Evolutionary conservation across 2,113 vertebrate genomes (phyloP).

Genomic region (Aphyosemion australe): DNA sequence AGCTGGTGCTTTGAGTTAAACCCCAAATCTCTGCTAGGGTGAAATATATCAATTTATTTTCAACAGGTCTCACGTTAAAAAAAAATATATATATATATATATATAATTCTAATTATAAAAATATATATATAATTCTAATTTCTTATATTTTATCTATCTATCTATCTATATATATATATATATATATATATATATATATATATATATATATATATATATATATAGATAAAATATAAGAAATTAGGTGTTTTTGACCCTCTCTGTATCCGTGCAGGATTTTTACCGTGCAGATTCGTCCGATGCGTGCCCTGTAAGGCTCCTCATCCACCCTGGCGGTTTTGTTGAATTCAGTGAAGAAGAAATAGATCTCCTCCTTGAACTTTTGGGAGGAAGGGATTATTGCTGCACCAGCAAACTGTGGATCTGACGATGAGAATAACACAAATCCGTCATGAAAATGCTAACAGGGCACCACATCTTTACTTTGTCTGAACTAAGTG

Average conservation of each 20-base stretch:
- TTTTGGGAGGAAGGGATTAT: conserved; percentile 69
- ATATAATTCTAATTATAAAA: too few species aligned
- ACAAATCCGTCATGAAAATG: neutral
- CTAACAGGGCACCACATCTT: neutral
- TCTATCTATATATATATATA: too few species aligned
- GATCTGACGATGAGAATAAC: conserved; percentile 62
- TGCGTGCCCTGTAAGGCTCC: conserved; percentile 79
- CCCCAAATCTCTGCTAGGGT: too few species aligned
- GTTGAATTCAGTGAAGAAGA: conserved; percentile 85
- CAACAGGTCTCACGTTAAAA: too few species aligned
- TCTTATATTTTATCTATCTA: too few species aligned
- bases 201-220: too few species aligned
- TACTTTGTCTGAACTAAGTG: neutral
- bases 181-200: too few species aligned
- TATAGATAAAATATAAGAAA: too few species aligned
- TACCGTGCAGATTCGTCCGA: conserved; percentile 83
- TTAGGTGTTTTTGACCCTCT: too few species aligned
- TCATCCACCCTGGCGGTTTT: conserved; percentile 75
- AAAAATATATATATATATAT: too few species aligned
- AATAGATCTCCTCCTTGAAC: conserved; percentile 81
- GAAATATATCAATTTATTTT: too few species aligned
- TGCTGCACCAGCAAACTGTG: conserved; percentile 81
- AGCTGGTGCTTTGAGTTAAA: neutral
- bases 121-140: too few species aligned
- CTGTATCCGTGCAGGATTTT: neutral